A percentile compares a stretch with the other conserved stretches of the same genome.
These are phyloP conservation scores for Natator depressus DNA, from an alignment of 2,113 vertebrate species.

Conservation along the genomic window DNA sequence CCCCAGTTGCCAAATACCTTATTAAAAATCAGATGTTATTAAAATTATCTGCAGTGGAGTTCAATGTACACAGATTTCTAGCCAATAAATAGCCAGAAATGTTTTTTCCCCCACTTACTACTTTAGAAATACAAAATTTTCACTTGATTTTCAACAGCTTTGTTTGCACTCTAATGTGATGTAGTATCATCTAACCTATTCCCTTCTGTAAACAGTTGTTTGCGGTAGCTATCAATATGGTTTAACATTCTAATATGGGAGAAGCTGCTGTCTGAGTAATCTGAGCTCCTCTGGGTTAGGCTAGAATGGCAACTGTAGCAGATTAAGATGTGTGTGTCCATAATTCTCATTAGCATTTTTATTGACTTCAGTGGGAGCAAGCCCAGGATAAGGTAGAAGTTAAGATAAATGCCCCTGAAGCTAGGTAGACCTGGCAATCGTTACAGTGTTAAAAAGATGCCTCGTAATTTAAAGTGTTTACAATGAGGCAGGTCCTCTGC, in stretches of 20 bases:
- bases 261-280: not conserved
- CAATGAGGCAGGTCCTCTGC: not conserved
- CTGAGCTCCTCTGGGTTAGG: not conserved
- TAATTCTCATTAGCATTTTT: not conserved
- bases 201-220: not conserved
- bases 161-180: not conserved
- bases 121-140: not conserved
- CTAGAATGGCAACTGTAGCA: not conserved
- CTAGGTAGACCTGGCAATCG: not conserved
- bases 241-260: not conserved
- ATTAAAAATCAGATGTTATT: not conserved
- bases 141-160: not conserved
- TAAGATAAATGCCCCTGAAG: not conserved
- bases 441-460: not conserved
- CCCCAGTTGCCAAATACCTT: not conserved
- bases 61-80: not conserved
- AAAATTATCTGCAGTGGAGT: not conserved
- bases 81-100: slow-evolving; percentile 1
- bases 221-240: not conserved
- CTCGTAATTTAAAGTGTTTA: not conserved
- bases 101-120: not conserved
- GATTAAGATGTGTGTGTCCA: not conserved
- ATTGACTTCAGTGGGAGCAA: not conserved
- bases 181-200: not conserved
- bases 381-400: not conserved